A percentile compares a stretch with the other conserved stretches of the same genome.
Conservation (phyloP, 1,140 invertebrate genomes). For the Drosophila ambigua region DNA sequence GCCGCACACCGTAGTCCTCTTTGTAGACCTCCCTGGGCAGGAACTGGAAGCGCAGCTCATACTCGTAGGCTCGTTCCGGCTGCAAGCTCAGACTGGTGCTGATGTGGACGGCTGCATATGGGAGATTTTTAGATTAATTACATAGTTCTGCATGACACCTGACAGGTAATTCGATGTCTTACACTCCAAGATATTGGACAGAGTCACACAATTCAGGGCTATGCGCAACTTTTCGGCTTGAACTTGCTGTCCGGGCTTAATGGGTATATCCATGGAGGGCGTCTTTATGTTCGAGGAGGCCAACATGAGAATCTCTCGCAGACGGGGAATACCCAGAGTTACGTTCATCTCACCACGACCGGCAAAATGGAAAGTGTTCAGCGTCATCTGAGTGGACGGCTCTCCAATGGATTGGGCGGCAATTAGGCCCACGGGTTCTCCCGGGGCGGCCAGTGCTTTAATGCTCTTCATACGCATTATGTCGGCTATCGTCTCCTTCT, state of each 20-base stretch:
- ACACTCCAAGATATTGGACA: conserved; percentile 91
- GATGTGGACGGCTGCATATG: conserved; percentile 85
- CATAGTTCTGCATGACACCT: not conserved
- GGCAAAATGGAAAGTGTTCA: conserved; percentile 99
- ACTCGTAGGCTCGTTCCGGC: conserved; percentile 85
- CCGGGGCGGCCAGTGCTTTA: conserved; percentile 91
- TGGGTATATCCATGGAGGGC: conserved; percentile 97
- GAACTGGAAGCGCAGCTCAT: conserved; percentile 89
- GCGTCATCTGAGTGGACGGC: conserved; percentile 99
- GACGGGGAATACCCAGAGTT: conserved; percentile 97
- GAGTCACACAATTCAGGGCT: conserved; percentile 90
- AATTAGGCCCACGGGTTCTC: conserved; percentile 97
- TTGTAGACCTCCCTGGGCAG: conserved; percentile 90
- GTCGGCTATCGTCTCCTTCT: conserved; percentile 85
- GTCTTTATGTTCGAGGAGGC: conserved; percentile 97
- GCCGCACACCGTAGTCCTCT: conserved; percentile 88
- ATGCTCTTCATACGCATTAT: conserved; percentile 92
- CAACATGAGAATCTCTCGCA: conserved; percentile 98
- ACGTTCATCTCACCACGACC: conserved; percentile 99
- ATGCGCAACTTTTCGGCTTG: conserved; percentile 88
- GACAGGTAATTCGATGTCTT: conserved; percentile 32
- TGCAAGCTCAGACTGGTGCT: conserved; percentile 86
- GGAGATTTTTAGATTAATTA: not conserved
- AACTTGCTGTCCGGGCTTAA: conserved; percentile 86
- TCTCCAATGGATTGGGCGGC: conserved; percentile 99